A percentile compares a stretch with the other conserved stretches of the same genome.
These are phyloP conservation scores for Plotosus lineatus DNA, from an alignment of 2,113 vertebrate genomes.

Conservation along the genomic window DNA sequence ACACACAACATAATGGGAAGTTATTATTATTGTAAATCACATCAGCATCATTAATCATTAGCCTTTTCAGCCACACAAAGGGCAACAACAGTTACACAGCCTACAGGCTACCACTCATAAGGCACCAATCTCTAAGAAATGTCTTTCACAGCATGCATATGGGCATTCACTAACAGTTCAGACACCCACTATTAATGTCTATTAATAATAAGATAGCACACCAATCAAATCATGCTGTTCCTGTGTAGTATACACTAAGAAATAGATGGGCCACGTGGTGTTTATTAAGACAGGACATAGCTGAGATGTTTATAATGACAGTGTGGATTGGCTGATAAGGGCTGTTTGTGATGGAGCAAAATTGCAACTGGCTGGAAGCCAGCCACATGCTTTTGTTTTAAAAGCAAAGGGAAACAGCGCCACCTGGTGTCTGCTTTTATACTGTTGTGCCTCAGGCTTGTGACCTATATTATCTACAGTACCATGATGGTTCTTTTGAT, in stretches of 20 bases:
- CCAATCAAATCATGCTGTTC: no score
- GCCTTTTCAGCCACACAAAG: background rate
- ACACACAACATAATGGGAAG: background rate
- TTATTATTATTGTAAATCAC: background rate
- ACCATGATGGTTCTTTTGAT: background rate
- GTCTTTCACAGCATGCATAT: background rate
- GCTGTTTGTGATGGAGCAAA: slow-evolving; percentile 38
- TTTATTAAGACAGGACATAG: slow-evolving; percentile 9
- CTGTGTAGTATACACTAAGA: no score
- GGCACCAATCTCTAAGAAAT: background rate
- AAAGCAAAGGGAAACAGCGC: slow-evolving; percentile 27
- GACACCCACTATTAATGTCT: background rate
- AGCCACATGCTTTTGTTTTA: slow-evolving; percentile 13
- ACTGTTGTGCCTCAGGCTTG: background rate
- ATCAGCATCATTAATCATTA: background rate
- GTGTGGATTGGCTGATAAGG: slow-evolving; percentile 16
- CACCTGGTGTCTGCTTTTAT: slow-evolving; percentile 42
- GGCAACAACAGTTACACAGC: background rate
- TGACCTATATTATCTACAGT: background rate
- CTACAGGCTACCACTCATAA: background rate
- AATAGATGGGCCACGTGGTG: background rate
- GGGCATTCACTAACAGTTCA: background rate
- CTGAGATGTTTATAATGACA: slow-evolving; percentile 37
- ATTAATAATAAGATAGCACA: no score
- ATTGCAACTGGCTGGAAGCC: slow-evolving; percentile 39